Conservation (phyloP, 2,113 vertebrate species). For the Chaetodon auriga region DNA sequence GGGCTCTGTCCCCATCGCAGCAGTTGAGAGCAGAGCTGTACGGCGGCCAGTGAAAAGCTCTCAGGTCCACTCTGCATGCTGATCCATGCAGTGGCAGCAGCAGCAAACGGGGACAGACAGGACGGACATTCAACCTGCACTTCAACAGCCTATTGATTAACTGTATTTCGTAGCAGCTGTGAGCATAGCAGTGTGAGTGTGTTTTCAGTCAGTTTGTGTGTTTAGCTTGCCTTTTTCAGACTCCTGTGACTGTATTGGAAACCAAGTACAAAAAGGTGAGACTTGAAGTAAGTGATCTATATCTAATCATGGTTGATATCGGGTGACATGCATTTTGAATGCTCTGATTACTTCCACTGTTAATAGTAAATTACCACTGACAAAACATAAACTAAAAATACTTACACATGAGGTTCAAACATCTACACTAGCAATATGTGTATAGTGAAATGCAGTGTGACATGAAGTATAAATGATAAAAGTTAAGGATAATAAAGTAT, state of each 20-base stretch:
- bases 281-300: not conserved
- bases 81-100: constrained; percentile 31
- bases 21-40: constrained; percentile 53
- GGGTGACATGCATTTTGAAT: not conserved
- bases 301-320: not conserved
- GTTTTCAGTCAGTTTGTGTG: constrained; percentile 1
- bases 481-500: not conserved
- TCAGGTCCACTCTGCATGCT: constrained; percentile 35
- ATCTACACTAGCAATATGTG: not conserved
- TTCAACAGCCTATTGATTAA: constrained; percentile 4
- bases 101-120: constrained; percentile 3
- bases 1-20: constrained; percentile 52
- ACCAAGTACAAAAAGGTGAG: constrained; percentile 53
- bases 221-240: constrained; percentile 42
- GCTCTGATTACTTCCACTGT: not conserved
- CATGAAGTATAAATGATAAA: too few relatives aligned
- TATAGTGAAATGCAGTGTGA: not conserved
- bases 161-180: not conserved
- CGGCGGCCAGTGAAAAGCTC: constrained; percentile 26
- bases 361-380: not conserved
- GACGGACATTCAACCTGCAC: not conserved
- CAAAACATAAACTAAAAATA: not conserved
- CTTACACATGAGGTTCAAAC: not conserved
- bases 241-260: constrained; percentile 25
- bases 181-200: constrained; percentile 34